Evolutionary conservation across 2,888 invertebrate genomes (phyloP), one percentile per base, ranked within the genome.

Genomic region (Glaucopsyche alexis): DNA sequence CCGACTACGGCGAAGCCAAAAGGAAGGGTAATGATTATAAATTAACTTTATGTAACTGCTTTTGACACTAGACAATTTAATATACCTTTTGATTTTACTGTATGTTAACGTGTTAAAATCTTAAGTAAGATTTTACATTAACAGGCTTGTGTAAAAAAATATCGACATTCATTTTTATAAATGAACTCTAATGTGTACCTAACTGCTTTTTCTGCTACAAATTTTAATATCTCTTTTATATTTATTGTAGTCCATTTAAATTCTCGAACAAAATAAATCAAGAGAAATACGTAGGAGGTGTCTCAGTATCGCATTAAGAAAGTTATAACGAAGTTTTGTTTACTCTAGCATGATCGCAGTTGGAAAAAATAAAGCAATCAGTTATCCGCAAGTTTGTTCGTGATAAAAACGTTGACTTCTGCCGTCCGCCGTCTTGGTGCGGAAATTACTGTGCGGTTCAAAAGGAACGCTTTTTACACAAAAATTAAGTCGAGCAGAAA

Each of bases 371-470:
- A 85, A 86, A 85, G 87, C 81, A 85, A 86, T 86, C 85, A 84
- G 83, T 85, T 86, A 85, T 81, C 83, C 83, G 77, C 79, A 77
- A 77, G 85, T 84, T 85, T 87, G 84, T 84, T 86, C 85, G 81
- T 80, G 81, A 84, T 84, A 84, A 84, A 84, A 85, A 83, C 69
- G 83, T 82, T 83, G 82, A 84, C 81, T 84, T 81, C 78, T 81
- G 29, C 83, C 80, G 83, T 81, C 78, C 81, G 29, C 83, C 80
- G 83, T 82, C 82, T 84, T 80, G 79, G 67, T 13, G 19, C 69
- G 69, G 75, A 76, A 82, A 82, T 84, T 83, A 73, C 42, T n/a
- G 55, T 64, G 52, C 71, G 74, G 72, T 74, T 70, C 55, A 73
- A 29, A 42, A 74, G 64, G 60, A 42, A 42, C 16, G 64, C 19